Conservation (phyloP, 1,140 invertebrate genomes). For the Panagrolaimus sp. region DNA sequence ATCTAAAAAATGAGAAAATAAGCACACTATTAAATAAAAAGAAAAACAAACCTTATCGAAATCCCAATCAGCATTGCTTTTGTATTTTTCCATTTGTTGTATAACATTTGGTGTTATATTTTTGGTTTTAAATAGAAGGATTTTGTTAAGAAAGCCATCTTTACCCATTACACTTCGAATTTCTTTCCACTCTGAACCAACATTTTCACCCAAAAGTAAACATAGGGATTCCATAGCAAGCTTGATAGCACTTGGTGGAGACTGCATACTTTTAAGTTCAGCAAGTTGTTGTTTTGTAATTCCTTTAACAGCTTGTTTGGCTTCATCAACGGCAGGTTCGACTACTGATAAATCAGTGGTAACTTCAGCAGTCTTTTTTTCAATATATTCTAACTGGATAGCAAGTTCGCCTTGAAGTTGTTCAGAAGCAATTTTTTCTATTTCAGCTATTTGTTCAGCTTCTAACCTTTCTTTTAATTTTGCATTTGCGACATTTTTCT, state of each 20-base stretch:
- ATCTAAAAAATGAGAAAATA: constrained; percentile 59
- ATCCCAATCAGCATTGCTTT: constrained; percentile 92
- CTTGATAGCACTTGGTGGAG: constrained; percentile 93
- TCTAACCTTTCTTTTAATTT: constrained; percentile 92
- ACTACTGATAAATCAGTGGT: constrained; percentile 64
- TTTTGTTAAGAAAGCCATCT: constrained; percentile 98
- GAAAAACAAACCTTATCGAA: constrained; percentile 75
- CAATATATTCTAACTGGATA: constrained; percentile 75
- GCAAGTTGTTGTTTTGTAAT: constrained; percentile 99
- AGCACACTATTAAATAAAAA: no score
- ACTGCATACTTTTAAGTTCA: constrained; percentile 93
- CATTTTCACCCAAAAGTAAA: constrained; percentile 87
- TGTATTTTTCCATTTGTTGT: constrained; percentile 42
- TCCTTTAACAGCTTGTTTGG: constrained; percentile 87
- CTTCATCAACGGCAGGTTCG: constrained; percentile 95
- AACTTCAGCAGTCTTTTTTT: constrained; percentile 81
- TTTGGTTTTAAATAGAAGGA: constrained; percentile 98
- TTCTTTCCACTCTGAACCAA: constrained; percentile 91
- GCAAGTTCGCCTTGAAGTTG: constrained; percentile 84
- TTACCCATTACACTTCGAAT: constrained; percentile 94
- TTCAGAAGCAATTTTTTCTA: constrained; percentile 95
- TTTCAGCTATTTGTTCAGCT: constrained; percentile 98
- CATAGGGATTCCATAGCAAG: constrained; percentile 97
- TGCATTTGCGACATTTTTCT: constrained; percentile 94
- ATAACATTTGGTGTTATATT: constrained; percentile 78